Conservation (phyloP, 2,113 vertebrate genomes). For the Triplophysa dalaica region DNA sequence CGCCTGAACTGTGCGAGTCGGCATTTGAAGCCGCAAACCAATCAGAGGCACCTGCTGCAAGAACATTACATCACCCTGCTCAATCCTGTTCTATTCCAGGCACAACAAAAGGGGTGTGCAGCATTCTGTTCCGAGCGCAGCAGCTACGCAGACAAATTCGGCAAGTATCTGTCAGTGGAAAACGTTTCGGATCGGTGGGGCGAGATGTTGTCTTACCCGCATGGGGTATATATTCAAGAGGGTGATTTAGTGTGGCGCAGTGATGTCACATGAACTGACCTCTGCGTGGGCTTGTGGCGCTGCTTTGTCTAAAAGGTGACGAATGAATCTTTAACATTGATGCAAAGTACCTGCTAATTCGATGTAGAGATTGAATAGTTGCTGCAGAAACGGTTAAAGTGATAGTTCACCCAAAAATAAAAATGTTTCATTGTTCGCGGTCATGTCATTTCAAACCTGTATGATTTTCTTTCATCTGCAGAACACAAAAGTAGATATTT, state of each 20-base stretch:
- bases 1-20: constrained; percentile 43
- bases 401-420: no score
- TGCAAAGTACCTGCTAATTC: no score
- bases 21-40: constrained; percentile 54
- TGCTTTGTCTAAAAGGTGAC: background rate
- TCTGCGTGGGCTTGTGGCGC: background rate
- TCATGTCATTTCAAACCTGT: no score
- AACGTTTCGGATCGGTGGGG: background rate
- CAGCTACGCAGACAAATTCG: constrained; percentile 25
- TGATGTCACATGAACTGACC: background rate
- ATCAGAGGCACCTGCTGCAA: constrained; percentile 55
- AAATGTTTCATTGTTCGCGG: no score
- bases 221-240: background rate
- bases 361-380: background rate
- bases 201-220: background rate
- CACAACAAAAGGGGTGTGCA: constrained; percentile 53
- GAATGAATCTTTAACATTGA: background rate
- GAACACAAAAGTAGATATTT: no score
- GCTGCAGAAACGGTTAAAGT: background rate
- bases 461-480: no score
- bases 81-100: constrained; percentile 48
- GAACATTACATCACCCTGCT: constrained; percentile 59
- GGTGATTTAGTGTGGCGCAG: background rate
- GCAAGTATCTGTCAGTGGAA: background rate
- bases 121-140: constrained; percentile 20